phyloP scores from a whole-genome alignment of 2,888 invertebrate species.

The Acanthosoma haemorrhoidale region DNA sequence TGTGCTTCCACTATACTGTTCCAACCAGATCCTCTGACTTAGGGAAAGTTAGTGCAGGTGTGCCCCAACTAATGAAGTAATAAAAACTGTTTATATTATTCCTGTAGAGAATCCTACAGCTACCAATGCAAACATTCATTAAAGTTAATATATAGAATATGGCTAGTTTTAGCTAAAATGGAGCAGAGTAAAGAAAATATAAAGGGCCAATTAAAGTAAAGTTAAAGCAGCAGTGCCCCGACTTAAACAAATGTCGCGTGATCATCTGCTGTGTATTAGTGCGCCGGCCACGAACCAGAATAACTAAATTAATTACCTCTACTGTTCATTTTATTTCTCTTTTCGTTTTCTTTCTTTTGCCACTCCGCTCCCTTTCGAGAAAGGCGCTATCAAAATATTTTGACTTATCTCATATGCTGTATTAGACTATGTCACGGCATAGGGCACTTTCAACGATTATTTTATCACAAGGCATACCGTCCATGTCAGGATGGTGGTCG shows the following conservation, averaged over 20 bases:
- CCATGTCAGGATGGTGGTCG: neutral
- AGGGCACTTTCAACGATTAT: neutral
- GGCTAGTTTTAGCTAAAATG: no score
- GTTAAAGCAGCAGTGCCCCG: neutral
- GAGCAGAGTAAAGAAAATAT: no score
- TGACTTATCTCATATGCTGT: neutral
- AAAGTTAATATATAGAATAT: no score
- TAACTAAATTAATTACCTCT: neutral
- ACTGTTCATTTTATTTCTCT: neutral
- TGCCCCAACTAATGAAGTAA: no score
- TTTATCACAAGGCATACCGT: neutral
- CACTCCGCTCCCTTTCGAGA: no score
- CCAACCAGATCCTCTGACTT: no score
- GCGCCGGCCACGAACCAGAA: neutral
- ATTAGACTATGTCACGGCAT: neutral
- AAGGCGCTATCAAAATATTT: constrained; percentile 3
- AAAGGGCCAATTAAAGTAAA: neutral
- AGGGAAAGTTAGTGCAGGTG: no score
- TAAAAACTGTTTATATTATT: no score
- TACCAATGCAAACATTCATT: no score
- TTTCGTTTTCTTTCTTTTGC: neutral
- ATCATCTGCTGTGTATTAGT: neutral
- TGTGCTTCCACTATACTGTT: no score
- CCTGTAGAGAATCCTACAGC: no score
- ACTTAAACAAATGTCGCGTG: neutral